Conservation (phyloP, 2,888 invertebrate species). For the Tachina grossa region DNA sequence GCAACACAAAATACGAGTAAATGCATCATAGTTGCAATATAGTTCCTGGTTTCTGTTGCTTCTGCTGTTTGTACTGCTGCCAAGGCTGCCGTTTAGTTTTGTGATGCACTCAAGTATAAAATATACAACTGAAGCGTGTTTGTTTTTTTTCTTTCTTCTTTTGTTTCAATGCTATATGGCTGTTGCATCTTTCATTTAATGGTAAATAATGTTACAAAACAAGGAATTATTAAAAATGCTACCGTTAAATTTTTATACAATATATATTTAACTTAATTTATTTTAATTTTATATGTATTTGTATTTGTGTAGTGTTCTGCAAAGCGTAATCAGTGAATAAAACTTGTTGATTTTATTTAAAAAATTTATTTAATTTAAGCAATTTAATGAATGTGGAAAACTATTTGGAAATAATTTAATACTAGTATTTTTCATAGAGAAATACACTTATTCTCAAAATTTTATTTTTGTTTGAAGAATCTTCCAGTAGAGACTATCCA, state of each 20-base stretch:
- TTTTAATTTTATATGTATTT: neutral
- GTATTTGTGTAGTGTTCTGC: no score
- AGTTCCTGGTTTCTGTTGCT: slow-evolving; percentile 45
- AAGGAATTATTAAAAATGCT: slow-evolving; percentile 19
- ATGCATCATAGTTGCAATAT: slow-evolving; percentile 38
- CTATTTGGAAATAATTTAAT: no score
- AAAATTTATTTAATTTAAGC: no score
- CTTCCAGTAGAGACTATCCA: no score
- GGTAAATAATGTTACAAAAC: slow-evolving; percentile 24
- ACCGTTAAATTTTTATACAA: neutral
- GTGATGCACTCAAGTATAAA: slow-evolving; percentile 62
- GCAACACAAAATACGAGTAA: slow-evolving; percentile 49
- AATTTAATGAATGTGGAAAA: no score
- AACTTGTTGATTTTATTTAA: no score
- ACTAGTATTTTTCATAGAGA: no score
- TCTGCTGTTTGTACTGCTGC: neutral
- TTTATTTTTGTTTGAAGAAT: no score
- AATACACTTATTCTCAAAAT: no score
- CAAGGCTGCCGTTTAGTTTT: slow-evolving; percentile 39
- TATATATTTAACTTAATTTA: slow-evolving; percentile 38
- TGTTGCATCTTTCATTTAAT: slow-evolving; percentile 9
- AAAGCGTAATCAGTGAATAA: no score
- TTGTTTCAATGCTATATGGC: slow-evolving; percentile 41
- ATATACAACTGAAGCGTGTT: slow-evolving; percentile 62
- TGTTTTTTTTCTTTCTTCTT: neutral